Evolutionary conservation across 2,113 vertebrate genomes (phyloP), one percentile per base, ranked within the genome.

Genomic region (Coregonus clupeaformis): DNA sequence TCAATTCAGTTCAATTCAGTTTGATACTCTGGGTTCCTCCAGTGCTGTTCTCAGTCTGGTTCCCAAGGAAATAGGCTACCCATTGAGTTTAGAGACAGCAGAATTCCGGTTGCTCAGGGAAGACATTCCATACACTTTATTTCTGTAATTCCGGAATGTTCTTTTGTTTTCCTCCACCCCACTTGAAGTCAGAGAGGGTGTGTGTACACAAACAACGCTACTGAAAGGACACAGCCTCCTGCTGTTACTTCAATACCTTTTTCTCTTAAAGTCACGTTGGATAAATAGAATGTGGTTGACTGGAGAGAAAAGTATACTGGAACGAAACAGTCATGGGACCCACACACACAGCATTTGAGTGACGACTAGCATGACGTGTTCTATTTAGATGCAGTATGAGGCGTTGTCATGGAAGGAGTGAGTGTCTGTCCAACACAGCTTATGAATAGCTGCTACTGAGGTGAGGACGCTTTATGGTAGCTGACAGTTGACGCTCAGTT

Each of bases 91-190:
- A 52, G 67, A 30, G 30, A 69, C 47, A 52, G 79, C 86, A 88
- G 68, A 83, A 65, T 73, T 20, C 73, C 77, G 77, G 74, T 84
- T 75, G 72, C 82, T 83, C 74, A 55, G 80, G 63, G 82, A 89
- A 89, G 77, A 79, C 80, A 86, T 90, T 89, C 82, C 84, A 52
- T 18, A 18, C 49, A 52, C 49, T 18, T 73, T 22, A 72, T 52
- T 77, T 69, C 29, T 64, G 42, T 72, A 42, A 64, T 73, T 71
- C 52, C 20, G 75, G 74, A 73, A 81, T 59, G 78, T 76, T 76
- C 78, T 3, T 27, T 78, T 65, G 36, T 73, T 70, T 45, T 14
- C 13, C 66, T 60, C 63, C 75, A 52, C 73, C 73, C 32, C 20
- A 72, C 75, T 82, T 69, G 71, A 32, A 22, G n/a, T 16, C 9